phyloP scores from a whole-genome alignment of 1,140 invertebrate genomes.

The Drosophila parabipectinata region DNA sequence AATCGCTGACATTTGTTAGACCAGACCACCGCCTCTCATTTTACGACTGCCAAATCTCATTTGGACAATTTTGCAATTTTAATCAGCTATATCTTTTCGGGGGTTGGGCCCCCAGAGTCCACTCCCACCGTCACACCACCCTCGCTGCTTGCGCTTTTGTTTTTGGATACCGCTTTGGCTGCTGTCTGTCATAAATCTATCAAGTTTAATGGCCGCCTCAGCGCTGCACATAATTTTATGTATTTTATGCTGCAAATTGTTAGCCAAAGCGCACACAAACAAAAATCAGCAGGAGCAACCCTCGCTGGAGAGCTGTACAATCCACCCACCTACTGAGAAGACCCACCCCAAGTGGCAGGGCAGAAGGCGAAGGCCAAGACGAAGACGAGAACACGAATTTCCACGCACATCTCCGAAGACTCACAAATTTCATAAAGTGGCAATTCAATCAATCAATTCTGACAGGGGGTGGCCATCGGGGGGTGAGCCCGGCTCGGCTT shows the following conservation, averaged over 20 bases:
- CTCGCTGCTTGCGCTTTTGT: constrained; percentile 12
- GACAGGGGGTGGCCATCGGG: constrained; percentile 60
- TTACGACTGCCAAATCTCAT: constrained; percentile 54
- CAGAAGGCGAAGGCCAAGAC: constrained; percentile 7
- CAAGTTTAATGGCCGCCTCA: constrained; percentile 83
- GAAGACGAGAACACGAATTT: constrained; percentile 63
- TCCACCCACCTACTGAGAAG: constrained; percentile 6
- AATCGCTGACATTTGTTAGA: constrained; percentile 17
- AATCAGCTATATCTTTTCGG: constrained; percentile 70
- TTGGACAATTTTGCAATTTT: constrained; percentile 76
- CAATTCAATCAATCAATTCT: constrained; percentile 84
- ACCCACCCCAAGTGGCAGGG: constrained; percentile 14
- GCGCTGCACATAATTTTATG: constrained; percentile 84
- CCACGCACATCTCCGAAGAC: constrained; percentile 83
- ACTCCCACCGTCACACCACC: not conserved
- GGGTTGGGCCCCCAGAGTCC: constrained; percentile 16
- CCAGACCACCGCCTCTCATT: not conserved
- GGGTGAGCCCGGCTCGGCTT: constrained; percentile 16
- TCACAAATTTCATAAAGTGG: constrained; percentile 84
- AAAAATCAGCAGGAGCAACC: constrained; percentile 72
- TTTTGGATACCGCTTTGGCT: constrained; percentile 44
- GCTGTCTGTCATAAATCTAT: constrained; percentile 82
- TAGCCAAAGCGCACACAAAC: constrained; percentile 68
- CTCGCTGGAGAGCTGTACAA: constrained; percentile 29
- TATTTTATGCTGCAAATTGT: constrained; percentile 82